Evolutionary conservation across 2,888 invertebrate genomes (phyloP).

Genomic region (Heteromyza rotundicornis): DNA sequence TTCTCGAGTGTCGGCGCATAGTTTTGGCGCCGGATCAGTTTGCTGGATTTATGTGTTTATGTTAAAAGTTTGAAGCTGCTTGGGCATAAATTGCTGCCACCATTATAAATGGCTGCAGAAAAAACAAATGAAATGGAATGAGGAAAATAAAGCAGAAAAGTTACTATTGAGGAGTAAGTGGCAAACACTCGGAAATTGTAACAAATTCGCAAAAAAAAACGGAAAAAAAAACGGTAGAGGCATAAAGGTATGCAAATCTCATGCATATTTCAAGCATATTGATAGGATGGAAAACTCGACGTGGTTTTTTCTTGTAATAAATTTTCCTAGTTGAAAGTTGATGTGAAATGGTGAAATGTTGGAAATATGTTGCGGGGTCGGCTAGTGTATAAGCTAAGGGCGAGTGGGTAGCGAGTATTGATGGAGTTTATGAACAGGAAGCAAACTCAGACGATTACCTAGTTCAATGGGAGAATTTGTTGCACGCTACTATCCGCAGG

Average conservation of each 20-base stretch:
- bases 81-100: slow-evolving; percentile 36
- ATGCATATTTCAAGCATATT: neutral
- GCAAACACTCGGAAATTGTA: neutral
- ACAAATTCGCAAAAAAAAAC: neutral
- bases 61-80: slow-evolving; percentile 53
- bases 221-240: too few species aligned
- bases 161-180: neutral
- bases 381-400: too few species aligned
- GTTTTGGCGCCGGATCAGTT: slow-evolving; percentile 36
- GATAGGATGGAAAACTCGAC: neutral
- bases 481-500: too few species aligned
- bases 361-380: too few species aligned
- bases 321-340: too few species aligned
- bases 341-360: too few species aligned
- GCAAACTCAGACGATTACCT: too few species aligned
- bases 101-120: neutral
- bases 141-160: neutral
- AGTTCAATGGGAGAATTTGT: too few species aligned
- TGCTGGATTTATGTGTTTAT: slow-evolving; percentile 51
- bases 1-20: neutral
- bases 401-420: too few species aligned
- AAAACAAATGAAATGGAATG: neutral
- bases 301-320: too few species aligned
- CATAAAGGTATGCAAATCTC: slow-evolving; percentile 1
- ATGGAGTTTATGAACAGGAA: too few species aligned